Conservation (phyloP, 2,888 invertebrate species). For the Tortrix viridana region DNA sequence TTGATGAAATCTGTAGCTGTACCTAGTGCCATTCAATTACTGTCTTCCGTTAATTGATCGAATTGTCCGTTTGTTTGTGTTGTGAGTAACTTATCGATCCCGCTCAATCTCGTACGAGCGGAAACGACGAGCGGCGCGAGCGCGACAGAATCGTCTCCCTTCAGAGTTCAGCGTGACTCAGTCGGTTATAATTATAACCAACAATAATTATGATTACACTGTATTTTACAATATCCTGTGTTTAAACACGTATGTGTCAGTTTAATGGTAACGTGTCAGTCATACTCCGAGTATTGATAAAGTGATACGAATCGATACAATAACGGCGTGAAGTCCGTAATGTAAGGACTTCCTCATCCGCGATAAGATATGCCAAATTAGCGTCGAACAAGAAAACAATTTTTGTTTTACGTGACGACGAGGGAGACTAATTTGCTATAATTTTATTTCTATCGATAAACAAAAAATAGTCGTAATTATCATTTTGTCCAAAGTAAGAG, state of each 20-base stretch:
- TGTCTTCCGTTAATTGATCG: slow-evolving; percentile 26
- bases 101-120: slow-evolving; percentile 17
- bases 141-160: slow-evolving; percentile 17
- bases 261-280: slow-evolving; percentile 17
- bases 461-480: too few relatives aligned
- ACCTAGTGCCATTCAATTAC: slow-evolving; percentile 27
- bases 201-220: slow-evolving; percentile 11
- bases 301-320: slow-evolving; percentile 26
- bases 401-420: background rate
- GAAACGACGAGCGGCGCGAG: slow-evolving; percentile 21
- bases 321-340: slow-evolving; percentile 4
- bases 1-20: too few relatives aligned
- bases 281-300: slow-evolving; percentile 12
- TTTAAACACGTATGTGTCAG: slow-evolving; percentile 26
- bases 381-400: slow-evolving; percentile 2
- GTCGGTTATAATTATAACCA: background rate
- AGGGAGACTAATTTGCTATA: too few relatives aligned
- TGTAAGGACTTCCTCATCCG: slow-evolving; percentile 18
- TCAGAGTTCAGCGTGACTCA: slow-evolving; percentile 13
- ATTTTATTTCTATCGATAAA: too few relatives aligned
- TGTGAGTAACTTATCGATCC: slow-evolving; percentile 35
- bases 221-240: slow-evolving; percentile 31
- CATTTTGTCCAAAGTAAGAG: too few relatives aligned
- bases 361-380: slow-evolving; percentile 28
- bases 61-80: slow-evolving; percentile 20